Conservation (phyloP, 2,797 vertebrate genomes). For the Lepilemur septentrionalis region DNA sequence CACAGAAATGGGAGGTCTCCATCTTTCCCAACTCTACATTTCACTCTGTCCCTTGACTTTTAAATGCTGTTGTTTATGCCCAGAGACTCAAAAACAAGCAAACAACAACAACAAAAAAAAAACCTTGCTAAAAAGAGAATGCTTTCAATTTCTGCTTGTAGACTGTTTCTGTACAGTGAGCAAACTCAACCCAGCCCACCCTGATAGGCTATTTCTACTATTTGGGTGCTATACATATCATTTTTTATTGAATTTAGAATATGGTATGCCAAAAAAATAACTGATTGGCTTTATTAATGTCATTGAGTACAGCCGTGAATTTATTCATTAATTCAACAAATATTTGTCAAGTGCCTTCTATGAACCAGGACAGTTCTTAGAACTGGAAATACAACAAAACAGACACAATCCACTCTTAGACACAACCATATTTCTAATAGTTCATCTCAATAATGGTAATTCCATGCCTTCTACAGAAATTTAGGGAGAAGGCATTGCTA, state of each 20-base stretch:
- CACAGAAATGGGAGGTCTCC: neutral
- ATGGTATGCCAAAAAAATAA: neutral
- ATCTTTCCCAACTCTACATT: neutral
- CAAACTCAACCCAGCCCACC: neutral
- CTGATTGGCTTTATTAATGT: neutral
- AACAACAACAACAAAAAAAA: neutral
- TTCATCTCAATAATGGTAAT: neutral
- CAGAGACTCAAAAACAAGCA: neutral
- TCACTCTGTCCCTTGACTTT: neutral
- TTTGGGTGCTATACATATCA: neutral
- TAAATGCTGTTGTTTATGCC: neutral
- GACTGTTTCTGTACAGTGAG: neutral
- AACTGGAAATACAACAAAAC: neutral
- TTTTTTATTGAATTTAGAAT: constrained; percentile 12
- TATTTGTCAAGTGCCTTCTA: constrained; percentile 16
- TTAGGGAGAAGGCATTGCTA: neutral
- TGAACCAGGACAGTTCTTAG: neutral
- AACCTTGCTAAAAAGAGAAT: neutral
- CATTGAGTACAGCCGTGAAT: neutral
- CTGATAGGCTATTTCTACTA: neutral
- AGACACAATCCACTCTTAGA: neutral
- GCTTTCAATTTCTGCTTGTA: neutral
- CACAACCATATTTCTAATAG: neutral
- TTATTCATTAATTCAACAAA: neutral
- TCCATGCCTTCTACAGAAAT: neutral